Evolutionary conservation across 1,140 invertebrate species (phyloP), one percentile per base, ranked within the genome.

Genomic region (Choristoneura fumiferana): DNA sequence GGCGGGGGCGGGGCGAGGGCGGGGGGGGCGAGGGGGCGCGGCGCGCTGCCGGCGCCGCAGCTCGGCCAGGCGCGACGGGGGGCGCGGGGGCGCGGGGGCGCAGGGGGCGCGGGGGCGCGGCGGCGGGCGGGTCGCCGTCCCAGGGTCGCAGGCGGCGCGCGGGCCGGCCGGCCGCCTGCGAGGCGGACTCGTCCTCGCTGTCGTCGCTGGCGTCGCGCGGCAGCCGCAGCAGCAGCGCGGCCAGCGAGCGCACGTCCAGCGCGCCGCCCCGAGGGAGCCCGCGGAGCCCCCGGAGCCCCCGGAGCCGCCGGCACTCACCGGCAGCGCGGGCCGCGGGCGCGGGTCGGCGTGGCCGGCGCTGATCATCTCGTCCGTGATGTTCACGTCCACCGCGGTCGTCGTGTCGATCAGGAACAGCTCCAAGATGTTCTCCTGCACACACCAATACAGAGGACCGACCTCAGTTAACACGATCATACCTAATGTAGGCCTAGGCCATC

Each of bases 331-430:
- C 13, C 49, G 62, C 12, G 39, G 0, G 18, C 73, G 73, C 43
- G 63, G 37, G 67, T 76, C 79, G 0, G 83, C 83, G 73, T 84
- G 76, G 0, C 75, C 80, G 22, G 71, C 43, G 57, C 67, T 67
- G 52, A 81, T 52, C 55, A 87, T 65, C 66, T 78, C 71, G 13
- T 35, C 40, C 60, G 58, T 53, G 22, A 87, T 49, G 69, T 67
- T 66, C 17, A 71, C 57, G 75, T 87, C 84, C 33, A 73, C 71
- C 1, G 63, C 71, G 8, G 66, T 66, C 6, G 64, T 57, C 8
- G 84, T 87, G 72, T 87, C 73, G 60, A 84, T 66, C 8, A 87
- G 71, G 58, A 80, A 57, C 61, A 79, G 65, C 54, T 84, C 79
- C 10, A 86, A 56, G 34, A 75, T 63, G 60, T 57, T 62, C 56